These are phyloP conservation scores for Esox niger DNA, from an alignment of 2,113 vertebrate genomes.

Conservation along the genomic window DNA sequence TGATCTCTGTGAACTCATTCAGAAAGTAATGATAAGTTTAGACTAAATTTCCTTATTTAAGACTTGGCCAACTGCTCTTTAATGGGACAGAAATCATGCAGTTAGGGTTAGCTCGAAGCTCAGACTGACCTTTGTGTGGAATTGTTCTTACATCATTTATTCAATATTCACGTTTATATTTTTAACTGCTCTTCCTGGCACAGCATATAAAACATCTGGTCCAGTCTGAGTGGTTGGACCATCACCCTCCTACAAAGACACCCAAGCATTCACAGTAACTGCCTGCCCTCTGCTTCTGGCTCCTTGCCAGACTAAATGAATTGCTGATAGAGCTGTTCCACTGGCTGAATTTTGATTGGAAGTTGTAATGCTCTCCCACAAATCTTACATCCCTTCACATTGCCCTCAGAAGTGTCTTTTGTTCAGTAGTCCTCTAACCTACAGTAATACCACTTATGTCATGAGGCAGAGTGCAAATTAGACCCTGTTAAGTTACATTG, in stretches of 20 bases:
- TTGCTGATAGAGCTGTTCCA: background rate
- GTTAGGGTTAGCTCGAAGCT: too few species aligned
- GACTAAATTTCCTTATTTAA: too few species aligned
- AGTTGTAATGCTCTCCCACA: background rate
- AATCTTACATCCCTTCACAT: background rate
- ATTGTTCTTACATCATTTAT: too few species aligned
- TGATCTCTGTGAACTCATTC: too few species aligned
- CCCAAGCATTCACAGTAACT: background rate
- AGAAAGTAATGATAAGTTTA: too few species aligned
- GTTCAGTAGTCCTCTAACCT: background rate
- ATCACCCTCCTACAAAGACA: background rate
- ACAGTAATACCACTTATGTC: too few species aligned
- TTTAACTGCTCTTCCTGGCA: too few species aligned
- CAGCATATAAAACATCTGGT: too few species aligned
- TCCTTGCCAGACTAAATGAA: background rate
- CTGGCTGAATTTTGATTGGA: background rate
- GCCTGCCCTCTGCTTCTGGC: background rate
- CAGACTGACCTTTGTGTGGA: too few species aligned
- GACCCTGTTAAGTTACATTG: constrained; percentile 38
- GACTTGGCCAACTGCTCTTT: too few species aligned
- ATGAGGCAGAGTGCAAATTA: constrained; percentile 49
- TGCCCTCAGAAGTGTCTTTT: background rate
- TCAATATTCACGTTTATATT: too few species aligned
- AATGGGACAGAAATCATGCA: too few species aligned
- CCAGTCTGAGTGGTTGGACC: background rate